Base-by-base conservation (phyloP, 2,797 vertebrate genomes). In the Anisognathus igniventris region DNA sequence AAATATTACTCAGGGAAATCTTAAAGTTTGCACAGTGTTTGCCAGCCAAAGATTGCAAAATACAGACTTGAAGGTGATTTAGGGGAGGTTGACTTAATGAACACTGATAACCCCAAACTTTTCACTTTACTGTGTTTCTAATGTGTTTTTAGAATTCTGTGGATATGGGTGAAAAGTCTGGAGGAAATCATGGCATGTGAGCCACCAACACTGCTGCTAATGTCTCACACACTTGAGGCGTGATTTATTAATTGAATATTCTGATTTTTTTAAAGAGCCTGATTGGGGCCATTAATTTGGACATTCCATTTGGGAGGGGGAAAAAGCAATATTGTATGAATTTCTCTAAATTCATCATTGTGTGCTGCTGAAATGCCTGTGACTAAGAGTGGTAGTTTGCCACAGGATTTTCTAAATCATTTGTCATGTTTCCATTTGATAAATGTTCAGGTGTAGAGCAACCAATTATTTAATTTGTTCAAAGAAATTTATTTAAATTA, bases 251-350 rank as follows among this genome's bases (percentile, higher is more conserved):
- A 19, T 60, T 61, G 1, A 2, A 2, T 68, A 44, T 71, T 66
- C 21, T 53, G 28, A 31, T 12, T 6, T 76, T 65, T 68, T 47
- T 7, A 45, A 65, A 48, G 40, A 35, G 9, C 18, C 13, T 39
- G 13, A 28, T 35, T 16, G 48, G 8, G 20, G 14, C 3, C 17
- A 28, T 60, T 48, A 28, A 3, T 61, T 56, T 33, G n/a, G 20
- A 6, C 12, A 11, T 22, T 62, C 7, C 2, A 3, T 39, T 54
- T 6, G 31, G 44, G 8, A 33, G 4, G 53, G 4, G 4, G 0
- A 2, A 11, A 13, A 9, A 48, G 4, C 21, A 45, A 21, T 39
- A 42, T 72, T 65, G 3, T 58, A 45, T 56, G 16, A 75, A 8
- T 51, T 56, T 4, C 18, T 84, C 19, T n/a, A 53, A 72, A 78